phyloP scores from a whole-genome alignment of 2,888 invertebrate genomes.

The Mesorhabditis belari region DNA sequence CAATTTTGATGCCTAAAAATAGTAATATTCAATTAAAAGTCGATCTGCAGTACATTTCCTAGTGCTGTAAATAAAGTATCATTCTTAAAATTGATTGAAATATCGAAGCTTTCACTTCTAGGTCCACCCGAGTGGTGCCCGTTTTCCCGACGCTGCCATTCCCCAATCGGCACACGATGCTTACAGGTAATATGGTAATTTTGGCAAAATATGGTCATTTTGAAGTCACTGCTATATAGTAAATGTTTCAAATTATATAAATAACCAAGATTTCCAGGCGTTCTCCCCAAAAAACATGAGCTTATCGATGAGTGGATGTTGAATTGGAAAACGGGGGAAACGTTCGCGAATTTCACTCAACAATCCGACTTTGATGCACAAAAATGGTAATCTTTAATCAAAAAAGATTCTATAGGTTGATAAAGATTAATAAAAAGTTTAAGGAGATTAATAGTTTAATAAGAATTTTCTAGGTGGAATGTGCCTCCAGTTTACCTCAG shows the following conservation, averaged over 20 bases:
- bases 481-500: slow-evolving; percentile 28
- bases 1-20: too few relatives aligned
- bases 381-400: neutral
- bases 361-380: slow-evolving; percentile 17
- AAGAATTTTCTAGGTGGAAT: slow-evolving; percentile 19
- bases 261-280: slow-evolving; percentile 10
- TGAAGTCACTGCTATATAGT: too few relatives aligned
- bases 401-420: neutral
- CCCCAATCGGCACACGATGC: slow-evolving; percentile 28
- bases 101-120: neutral
- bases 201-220: too few relatives aligned
- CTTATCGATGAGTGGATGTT: slow-evolving; percentile 25
- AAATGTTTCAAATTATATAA: neutral
- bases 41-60: too few relatives aligned
- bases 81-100: too few relatives aligned
- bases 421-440: slow-evolving; percentile 1
- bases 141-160: slow-evolving; percentile 31
- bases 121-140: slow-evolving; percentile 22
- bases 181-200: too few relatives aligned
- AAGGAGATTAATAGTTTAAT: neutral
- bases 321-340: slow-evolving; percentile 22
- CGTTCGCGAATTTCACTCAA: slow-evolving; percentile 25
- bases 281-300: slow-evolving; percentile 23
- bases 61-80: too few relatives aligned
- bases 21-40: too few relatives aligned